Conservation (phyloP, 1,140 invertebrate species). For the Latrodectus geometricus region DNA sequence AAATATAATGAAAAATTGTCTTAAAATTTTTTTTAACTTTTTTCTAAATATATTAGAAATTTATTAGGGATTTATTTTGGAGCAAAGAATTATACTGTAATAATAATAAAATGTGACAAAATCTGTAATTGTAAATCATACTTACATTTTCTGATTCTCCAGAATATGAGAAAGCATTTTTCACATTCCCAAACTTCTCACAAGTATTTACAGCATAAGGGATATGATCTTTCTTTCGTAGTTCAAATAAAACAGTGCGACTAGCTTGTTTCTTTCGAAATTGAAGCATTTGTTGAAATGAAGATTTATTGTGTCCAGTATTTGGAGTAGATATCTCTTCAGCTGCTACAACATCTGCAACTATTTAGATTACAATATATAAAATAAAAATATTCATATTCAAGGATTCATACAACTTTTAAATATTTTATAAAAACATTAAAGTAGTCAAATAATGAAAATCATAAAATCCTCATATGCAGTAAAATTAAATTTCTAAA, state of each 20-base stretch:
- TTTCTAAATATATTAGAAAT: neutral
- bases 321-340: too few relatives aligned
- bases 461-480: too few relatives aligned
- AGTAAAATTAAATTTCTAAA: too few relatives aligned
- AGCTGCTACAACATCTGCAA: too few relatives aligned
- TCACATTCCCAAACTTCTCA: constrained; percentile 25
- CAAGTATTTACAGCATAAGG: neutral
- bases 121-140: neutral
- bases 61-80: neutral
- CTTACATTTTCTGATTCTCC: constrained; percentile 49
- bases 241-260: constrained; percentile 17
- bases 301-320: neutral
- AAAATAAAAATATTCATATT: too few relatives aligned
- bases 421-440: too few relatives aligned
- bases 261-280: constrained; percentile 15
- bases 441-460: too few relatives aligned
- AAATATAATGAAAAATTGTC: neutral
- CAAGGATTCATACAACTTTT: too few relatives aligned
- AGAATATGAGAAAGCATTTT: neutral
- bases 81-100: neutral
- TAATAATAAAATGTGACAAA: too few relatives aligned
- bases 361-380: too few relatives aligned
- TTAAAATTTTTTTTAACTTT: neutral
- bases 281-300: constrained; percentile 15
- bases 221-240: constrained; percentile 14